Base-by-base conservation (phyloP, 1,140 invertebrate species). In the Brachionus angularis region DNA sequence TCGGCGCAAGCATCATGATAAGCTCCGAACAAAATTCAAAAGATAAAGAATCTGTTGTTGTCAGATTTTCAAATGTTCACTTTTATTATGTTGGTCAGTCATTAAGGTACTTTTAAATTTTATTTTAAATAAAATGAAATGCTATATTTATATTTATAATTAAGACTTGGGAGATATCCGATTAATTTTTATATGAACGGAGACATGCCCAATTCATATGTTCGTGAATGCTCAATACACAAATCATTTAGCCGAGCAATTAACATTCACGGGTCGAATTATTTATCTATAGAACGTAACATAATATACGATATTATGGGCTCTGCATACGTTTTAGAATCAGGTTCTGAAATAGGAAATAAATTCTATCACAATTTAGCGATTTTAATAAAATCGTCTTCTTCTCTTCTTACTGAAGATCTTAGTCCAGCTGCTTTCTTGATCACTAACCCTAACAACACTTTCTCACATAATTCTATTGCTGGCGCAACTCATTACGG, bases 401-500 rank as follows among this genome's bases (percentile, higher is more conserved):
- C 80, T 7, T 77, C 75, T 73, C 73, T 81, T 8, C 72, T 77
- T 3, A 81, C 81, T 73, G 80, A 81, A 70, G 80, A 81, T 72
- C 75, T 81, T n/a, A 80, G 78, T 3, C 80, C 80, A 34, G 49
- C 50, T 14, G 73, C 74, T 1, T 79, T 77, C 72, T 80, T 79
- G 79, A 58, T 74, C 31, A 74, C 79, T 74, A 55, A 80, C 73
- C 78, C 80, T 1, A 75, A 78, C 64, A 81, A 81, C 61, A 77
- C 73, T 14, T 50, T 76, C 44, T 44, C 64, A 44, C 75, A 79
- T 73, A 81, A 81, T 46, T 5, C 29, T n/a, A 78, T 74, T 5
- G 79, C 76, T n/a, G 79, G 79, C 5, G 78, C 78, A 5, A 77
- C 76, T 8, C 80, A 81, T 72, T 81, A 80, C 74, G 80, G 78